Evolutionary conservation across 2,888 invertebrate species (phyloP), one percentile per base, ranked within the genome.

Genomic region (Tiliacea aurago): DNA sequence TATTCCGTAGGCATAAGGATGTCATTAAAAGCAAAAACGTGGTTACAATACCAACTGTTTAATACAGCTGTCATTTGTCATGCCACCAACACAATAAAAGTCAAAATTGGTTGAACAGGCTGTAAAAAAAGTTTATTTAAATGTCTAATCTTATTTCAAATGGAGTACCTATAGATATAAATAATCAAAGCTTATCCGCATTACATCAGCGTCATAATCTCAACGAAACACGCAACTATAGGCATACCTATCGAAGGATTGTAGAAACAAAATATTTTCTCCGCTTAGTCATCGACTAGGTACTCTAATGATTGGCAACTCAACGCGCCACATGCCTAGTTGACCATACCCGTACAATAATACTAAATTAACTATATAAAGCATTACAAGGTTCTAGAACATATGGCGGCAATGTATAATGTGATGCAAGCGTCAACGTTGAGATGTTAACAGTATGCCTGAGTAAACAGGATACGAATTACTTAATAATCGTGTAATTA

Each of bases 311-410:
- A 73, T 69, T 76, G 76, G 74, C 55, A 71, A 76, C 64, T 73
- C 33, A 6, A 78, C 56, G 66, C 63, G 58, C 84, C 75, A 73
- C 78, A 78, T 79, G 70, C 66, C 70, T 76, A 71, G 73, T 77
- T 78, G 72, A 62, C 85, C 86, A 86, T 77, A 82, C 79, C 72
- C 72, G 85, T 84, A 87, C 86, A 88, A 88, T 87, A 87, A 86
- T 87, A 88, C 81, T 85, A 86, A 90, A 89, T 88, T 84, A 85
- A 82, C 84, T 85, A 58, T 79, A 85, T 89, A 89, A 75, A 89
- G 89, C 81, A 74, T 69, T 83, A 70, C 87, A 91, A 90, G 90
- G 90, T 76, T 84, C 73, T 33, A 56, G 66, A 87, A 81, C 90
- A 90, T 89, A 91, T 90, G 90, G 90, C 85, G 53, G 72, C 69